phyloP scores from a whole-genome alignment of 2,888 invertebrate genomes.

The Tridacna gigas region DNA sequence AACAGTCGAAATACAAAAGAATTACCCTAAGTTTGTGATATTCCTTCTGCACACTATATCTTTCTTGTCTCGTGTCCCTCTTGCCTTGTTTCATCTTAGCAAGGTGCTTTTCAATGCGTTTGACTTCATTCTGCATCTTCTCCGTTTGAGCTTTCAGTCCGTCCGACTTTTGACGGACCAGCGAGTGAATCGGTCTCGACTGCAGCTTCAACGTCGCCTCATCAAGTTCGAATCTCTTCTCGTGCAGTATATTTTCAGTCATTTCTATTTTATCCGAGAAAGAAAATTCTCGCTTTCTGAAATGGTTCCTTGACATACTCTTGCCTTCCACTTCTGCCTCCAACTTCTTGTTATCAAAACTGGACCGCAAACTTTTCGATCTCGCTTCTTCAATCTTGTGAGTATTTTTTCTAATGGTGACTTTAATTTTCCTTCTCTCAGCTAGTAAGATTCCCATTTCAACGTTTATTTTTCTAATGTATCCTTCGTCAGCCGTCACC shows the following conservation, averaged over 20 bases:
- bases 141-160: conserved; percentile 62
- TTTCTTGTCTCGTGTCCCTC: conserved; percentile 63
- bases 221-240: conserved; percentile 64
- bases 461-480: conserved; percentile 73
- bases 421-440: conserved; percentile 65
- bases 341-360: conserved; percentile 64
- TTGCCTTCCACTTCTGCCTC: conserved; percentile 54
- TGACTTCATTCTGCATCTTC: conserved; percentile 67
- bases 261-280: conserved; percentile 66
- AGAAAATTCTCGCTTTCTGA: conserved; percentile 68
- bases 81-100: conserved; percentile 60
- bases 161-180: conserved; percentile 61
- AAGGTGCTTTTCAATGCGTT: conserved; percentile 65
- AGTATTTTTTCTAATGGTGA: conserved; percentile 63
- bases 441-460: conserved; percentile 69
- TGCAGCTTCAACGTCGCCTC: conserved; percentile 60
- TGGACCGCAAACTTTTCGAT: conserved; percentile 63
- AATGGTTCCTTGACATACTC: conserved; percentile 63
- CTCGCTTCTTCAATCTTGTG: conserved; percentile 64
- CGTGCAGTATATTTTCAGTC: conserved; percentile 64
- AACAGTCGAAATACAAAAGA: too few relatives aligned
- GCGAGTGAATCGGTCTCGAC: conserved; percentile 52
- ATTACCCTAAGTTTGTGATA: conserved; percentile 67
- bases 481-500: conserved; percentile 79
- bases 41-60: conserved; percentile 72